Conservation (phyloP, 2,888 invertebrate genomes). For the Euzetes globulus region DNA sequence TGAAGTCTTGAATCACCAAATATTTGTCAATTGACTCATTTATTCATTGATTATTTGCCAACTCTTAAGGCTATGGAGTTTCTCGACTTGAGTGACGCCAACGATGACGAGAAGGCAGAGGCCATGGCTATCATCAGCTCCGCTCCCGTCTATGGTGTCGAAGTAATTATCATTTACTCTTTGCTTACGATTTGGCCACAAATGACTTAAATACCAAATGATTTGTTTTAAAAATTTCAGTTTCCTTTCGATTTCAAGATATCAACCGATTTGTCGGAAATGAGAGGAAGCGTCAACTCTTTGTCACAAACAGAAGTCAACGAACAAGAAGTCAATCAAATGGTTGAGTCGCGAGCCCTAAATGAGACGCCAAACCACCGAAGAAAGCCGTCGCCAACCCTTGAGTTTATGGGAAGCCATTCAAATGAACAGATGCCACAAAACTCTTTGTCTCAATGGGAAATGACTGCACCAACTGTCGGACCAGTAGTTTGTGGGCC, state of each 20-base stretch:
- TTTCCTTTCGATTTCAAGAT: conserved; percentile 24
- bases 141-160: conserved; percentile 20
- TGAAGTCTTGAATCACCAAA: neutral
- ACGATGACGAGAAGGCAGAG: conserved; percentile 60
- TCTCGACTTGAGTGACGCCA: conserved; percentile 65
- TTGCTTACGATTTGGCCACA: neutral
- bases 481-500: conserved; percentile 4
- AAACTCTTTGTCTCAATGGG: neutral
- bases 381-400: neutral
- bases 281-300: neutral
- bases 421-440: neutral
- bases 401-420: neutral
- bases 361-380: neutral
- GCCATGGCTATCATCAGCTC: conserved; percentile 55
- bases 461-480: neutral
- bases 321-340: neutral
- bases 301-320: neutral
- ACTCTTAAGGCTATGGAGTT: conserved; percentile 53
- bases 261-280: neutral
- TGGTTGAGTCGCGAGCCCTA: neutral
- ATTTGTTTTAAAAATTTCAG: conserved; percentile 26
- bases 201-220: conserved; percentile 23
- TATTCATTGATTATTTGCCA: neutral
- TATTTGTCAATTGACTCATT: neutral
- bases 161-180: conserved; percentile 23